Percentiles rank a stretch among this genome's conserved stretches.
These are phyloP conservation scores for Odontocerum albicorne DNA, from an alignment of 2,888 invertebrate genomes.

Conservation along the genomic window DNA sequence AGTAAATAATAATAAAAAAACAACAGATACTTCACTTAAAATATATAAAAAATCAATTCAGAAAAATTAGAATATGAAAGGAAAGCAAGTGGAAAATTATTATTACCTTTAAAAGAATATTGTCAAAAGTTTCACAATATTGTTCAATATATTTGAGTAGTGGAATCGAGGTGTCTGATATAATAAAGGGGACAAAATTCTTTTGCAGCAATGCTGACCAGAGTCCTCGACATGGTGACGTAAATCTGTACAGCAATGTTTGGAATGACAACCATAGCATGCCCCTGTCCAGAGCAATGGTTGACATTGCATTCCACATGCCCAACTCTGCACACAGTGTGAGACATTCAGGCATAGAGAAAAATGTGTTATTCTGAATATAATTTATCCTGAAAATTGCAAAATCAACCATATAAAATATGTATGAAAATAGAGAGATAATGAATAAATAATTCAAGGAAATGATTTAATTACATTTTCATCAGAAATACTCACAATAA, in stretches of 20 bases:
- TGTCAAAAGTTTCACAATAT: slow-evolving; percentile 56
- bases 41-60: background rate
- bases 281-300: slow-evolving; percentile 25
- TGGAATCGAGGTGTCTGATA: slow-evolving; percentile 44
- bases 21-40: background rate
- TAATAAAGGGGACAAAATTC: slow-evolving; percentile 53
- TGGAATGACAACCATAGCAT: slow-evolving; percentile 46
- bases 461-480: too few relatives aligned
- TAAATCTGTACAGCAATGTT: slow-evolving; percentile 44
- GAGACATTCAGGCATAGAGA: slow-evolving; percentile 23
- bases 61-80: background rate
- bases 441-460: too few relatives aligned
- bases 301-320: slow-evolving; percentile 50
- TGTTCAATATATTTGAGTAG: slow-evolving; percentile 55
- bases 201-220: slow-evolving; percentile 48
- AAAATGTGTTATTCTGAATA: slow-evolving; percentile 21
- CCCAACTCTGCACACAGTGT: slow-evolving; percentile 48
- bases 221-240: slow-evolving; percentile 45
- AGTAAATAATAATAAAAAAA: background rate
- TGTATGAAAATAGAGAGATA: background rate
- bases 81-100: background rate
- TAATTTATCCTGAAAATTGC: slow-evolving; percentile 29
- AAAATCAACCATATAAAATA: background rate
- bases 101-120: slow-evolving; percentile 58
- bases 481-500: slow-evolving; percentile 17